Conservation (phyloP, 2,113 vertebrate species). For the Capreolus pygargus region DNA sequence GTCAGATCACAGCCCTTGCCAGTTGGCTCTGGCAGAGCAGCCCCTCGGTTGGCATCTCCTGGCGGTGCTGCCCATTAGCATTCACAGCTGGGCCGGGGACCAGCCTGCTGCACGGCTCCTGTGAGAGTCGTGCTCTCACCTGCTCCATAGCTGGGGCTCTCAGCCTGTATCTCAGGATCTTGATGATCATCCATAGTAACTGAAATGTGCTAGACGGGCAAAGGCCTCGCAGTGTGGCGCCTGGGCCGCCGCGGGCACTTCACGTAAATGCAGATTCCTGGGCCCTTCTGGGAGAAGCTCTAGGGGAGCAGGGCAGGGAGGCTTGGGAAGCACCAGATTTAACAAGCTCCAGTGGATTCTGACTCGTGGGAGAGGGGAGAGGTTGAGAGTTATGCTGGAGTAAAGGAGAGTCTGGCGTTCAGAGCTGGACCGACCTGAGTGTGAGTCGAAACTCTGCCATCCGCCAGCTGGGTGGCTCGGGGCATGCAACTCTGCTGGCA, state of each 20-base stretch:
- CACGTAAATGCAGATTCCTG: not conserved
- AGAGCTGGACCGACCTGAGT: not conserved
- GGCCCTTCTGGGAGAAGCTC: not conserved
- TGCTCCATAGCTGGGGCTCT: not conserved
- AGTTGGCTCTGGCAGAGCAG: not conserved
- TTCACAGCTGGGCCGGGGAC: not conserved
- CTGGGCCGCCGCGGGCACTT: not conserved
- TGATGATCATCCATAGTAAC: not conserved
- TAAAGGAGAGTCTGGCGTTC: not conserved
- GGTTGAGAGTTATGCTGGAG: not conserved
- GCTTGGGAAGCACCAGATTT: not conserved
- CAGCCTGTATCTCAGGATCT: not conserved
- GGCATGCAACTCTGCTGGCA: not conserved
- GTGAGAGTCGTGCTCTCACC: not conserved
- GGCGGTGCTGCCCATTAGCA: not conserved
- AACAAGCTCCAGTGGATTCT: not conserved
- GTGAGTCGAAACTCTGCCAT: not conserved
- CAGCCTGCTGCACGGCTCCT: not conserved
- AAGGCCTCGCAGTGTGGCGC: fast-evolving
- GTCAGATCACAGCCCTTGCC: not conserved
- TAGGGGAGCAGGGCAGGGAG: too few relatives aligned
- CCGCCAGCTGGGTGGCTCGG: not conserved
- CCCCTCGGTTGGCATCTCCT: not conserved
- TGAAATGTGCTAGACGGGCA: not conserved
- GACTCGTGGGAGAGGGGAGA: not conserved